Evolutionary conservation across 1,140 invertebrate species (phyloP), one percentile per base, ranked within the genome.

Genomic region (Drosophila repletoides): DNA sequence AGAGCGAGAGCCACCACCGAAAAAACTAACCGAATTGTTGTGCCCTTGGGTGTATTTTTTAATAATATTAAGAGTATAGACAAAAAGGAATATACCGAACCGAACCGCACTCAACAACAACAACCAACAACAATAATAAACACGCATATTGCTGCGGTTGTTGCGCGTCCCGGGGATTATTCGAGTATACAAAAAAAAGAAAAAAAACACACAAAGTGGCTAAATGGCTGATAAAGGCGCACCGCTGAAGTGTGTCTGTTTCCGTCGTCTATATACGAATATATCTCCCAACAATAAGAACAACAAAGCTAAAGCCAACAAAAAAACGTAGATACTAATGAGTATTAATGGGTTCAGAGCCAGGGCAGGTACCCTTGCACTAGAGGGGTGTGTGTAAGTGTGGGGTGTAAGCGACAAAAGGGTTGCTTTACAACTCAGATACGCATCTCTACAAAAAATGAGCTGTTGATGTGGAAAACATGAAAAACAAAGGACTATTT

Each of bases 21-120:
- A 52, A 77, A 73, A 74, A 75, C 60, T 69, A 77, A 79, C 79
- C 80, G 61, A 86, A 84, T 86, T 76, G 79, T 73, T 75, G 63
- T 79, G 26, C 80, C 80, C 79, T 61, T 75, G 79, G 79, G 79
- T 84, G 74, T 79, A 84, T 84, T 84, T 84, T 83, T 84, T 84
- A 84, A 84, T 84, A 84, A 79, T 86, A 84, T 84, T 84, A 84
- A 84, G 80, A 84, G 79, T 79, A 84, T 79, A 68, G 61, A 84
- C 77, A 81, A 65, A n/a, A 72, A 56, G 68, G 26, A 28, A 67
- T 33, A 46, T 46, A 46, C 31, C 24, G 52, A 52, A 46, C 31
- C 24, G 52, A 33, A 72, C 36, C 58, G 51, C 70, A 70, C 66
- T 55, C 52, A 45, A 59, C 43, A 48, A 9, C 41, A 45, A 14